Percentiles rank a stretch among this genome's conserved stretches.
Evolutionary conservation across 2,888 invertebrate species (phyloP).

Genomic region (Andrena marginata): DNA sequence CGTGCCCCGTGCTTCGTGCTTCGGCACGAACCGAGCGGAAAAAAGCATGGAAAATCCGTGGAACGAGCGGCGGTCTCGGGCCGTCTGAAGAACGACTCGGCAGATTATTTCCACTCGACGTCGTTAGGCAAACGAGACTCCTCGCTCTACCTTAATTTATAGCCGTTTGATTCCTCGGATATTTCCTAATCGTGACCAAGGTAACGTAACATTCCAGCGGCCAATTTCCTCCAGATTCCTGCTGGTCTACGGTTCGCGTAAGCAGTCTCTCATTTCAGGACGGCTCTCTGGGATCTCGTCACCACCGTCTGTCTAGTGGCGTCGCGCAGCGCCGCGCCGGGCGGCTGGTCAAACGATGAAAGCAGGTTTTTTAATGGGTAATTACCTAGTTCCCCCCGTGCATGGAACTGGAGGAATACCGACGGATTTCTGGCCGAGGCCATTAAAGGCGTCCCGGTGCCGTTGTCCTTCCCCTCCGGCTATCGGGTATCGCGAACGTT

Average conservation of each 20-base stretch:
- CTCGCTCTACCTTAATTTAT: not conserved
- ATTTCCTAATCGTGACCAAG: conserved; percentile 26
- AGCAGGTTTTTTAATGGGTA: conserved; percentile 78
- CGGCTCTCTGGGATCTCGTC: conserved; percentile 2
- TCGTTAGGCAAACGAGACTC: conserved; percentile 35
- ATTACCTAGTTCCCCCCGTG: conserved; percentile 72
- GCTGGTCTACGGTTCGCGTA: not conserved
- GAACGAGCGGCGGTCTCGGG: conserved; percentile 41
- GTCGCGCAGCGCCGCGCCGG: too few species aligned
- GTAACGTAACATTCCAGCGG: conserved; percentile 28
- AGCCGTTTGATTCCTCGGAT: conserved; percentile 16
- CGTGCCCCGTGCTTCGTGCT: too few species aligned
- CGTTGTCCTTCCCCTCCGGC: conserved; percentile 21
- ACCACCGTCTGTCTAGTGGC: conserved; percentile 5
- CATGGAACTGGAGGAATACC: conserved; percentile 47
- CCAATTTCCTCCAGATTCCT: conserved; percentile 16
- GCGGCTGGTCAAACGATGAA: not conserved
- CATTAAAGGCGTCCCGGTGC: conserved; percentile 39
- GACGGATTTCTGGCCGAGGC: conserved; percentile 65
- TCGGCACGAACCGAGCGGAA: conserved; percentile 14
- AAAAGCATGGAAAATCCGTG: conserved; percentile 47
- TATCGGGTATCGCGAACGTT: not conserved
- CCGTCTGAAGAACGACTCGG: conserved; percentile 26
- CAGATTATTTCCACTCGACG: conserved; percentile 50
- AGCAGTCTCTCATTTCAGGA: not conserved